Percentiles rank a stretch among this genome's conserved stretches.
Evolutionary conservation across 1,140 invertebrate species (phyloP).

Genomic region (Laupala kohalensis): DNA sequence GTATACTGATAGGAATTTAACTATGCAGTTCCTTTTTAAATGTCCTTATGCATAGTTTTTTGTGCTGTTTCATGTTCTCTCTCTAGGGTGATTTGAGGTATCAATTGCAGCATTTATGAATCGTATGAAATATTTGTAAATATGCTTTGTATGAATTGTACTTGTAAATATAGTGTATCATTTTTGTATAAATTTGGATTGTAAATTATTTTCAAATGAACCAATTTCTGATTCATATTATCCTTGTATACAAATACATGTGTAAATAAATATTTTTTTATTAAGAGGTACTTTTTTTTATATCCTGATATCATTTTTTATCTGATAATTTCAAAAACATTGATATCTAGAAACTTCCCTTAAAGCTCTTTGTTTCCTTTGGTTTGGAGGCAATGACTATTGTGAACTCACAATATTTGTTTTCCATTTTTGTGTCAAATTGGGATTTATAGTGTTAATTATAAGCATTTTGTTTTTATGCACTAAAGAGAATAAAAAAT

Average conservation of each 20-base stretch:
- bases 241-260: neutral
- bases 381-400: no score
- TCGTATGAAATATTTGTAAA: no score
- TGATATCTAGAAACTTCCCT: no score
- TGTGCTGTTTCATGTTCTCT: neutral
- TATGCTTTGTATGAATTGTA: neutral
- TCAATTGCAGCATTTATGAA: neutral
- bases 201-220: neutral
- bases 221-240: neutral
- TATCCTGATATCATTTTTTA: no score
- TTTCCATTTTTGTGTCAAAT: no score
- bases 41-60: neutral
- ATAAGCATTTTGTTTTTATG: no score
- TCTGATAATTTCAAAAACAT: no score
- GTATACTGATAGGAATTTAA: neutral
- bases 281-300: no score
- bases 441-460: no score
- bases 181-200: neutral
- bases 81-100: neutral
- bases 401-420: no score
- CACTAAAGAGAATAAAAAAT: no score
- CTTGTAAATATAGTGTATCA: neutral
- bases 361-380: no score
- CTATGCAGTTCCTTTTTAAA: neutral
- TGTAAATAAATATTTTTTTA: neutral